Conservation (phyloP, 2,888 invertebrate genomes). For the Pristionchus fissidentatus region DNA sequence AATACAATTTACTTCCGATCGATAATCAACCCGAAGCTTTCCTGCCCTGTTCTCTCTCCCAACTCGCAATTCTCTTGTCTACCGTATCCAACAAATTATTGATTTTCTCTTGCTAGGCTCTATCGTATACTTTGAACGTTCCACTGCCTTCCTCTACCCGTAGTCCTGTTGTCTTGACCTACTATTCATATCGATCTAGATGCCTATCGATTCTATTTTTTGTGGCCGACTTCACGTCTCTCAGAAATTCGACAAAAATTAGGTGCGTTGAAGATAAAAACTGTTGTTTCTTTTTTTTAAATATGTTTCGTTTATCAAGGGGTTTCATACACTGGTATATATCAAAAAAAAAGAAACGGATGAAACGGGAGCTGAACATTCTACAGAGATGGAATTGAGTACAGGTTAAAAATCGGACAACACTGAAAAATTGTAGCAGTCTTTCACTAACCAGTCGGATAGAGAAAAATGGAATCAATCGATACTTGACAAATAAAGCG, state of each 20-base stretch:
- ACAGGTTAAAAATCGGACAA: background rate
- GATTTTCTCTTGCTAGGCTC: constrained; percentile 12
- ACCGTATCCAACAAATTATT: constrained; percentile 14
- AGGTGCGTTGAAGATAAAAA: constrained; percentile 38
- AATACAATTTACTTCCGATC: constrained; percentile 10
- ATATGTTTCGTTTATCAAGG: too few relatives aligned
- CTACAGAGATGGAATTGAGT: background rate
- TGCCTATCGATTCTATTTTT: constrained; percentile 31
- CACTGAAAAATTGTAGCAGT: background rate
- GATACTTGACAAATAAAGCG: constrained; percentile 23
- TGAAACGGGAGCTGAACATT: background rate
- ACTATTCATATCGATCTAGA: constrained; percentile 15
- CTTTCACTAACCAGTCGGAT: constrained; percentile 13
- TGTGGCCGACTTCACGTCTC: constrained; percentile 17
- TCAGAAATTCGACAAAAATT: constrained; percentile 18
- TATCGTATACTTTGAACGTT: constrained; percentile 14
- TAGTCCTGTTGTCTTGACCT: constrained; percentile 17
- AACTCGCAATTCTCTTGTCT: constrained; percentile 3
- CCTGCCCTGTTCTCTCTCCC: background rate
- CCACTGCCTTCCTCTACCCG: constrained; percentile 30
- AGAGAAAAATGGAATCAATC: background rate
- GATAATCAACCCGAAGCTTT: constrained; percentile 25
- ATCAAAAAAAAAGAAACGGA: too few relatives aligned
- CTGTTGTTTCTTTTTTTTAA: background rate
- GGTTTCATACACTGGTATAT: too few relatives aligned